A percentile compares a stretch with the other conserved stretches of the same genome.
These are phyloP conservation scores for Amiota communis DNA, from an alignment of 2,888 invertebrate species.

Conservation along the genomic window DNA sequence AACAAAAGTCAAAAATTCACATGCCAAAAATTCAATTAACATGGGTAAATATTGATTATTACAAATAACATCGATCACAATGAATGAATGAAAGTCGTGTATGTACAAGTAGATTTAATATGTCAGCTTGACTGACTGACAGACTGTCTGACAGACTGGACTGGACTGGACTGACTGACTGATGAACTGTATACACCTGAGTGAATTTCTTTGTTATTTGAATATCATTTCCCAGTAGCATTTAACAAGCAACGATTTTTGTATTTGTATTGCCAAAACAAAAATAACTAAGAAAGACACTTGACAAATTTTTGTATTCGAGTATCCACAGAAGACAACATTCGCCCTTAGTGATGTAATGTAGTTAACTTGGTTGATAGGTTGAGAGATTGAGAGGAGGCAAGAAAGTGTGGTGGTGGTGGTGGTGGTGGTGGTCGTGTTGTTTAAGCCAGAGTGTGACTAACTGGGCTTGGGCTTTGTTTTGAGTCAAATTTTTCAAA, in stretches of 20 bases:
- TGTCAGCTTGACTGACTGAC: neutral
- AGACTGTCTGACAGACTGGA: neutral
- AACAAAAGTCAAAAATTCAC: conserved; percentile 9
- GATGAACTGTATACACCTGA: neutral
- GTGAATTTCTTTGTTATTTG: no score
- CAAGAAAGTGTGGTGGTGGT: no score
- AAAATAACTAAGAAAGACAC: neutral
- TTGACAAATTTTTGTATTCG: no score
- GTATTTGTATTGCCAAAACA: neutral
- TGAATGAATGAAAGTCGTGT: conserved; percentile 8
- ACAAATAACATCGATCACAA: neutral
- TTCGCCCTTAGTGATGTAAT: no score
- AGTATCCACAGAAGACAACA: no score
- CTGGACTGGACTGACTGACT: no score
- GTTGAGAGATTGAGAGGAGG: no score
- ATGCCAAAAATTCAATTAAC: conserved; percentile 14
- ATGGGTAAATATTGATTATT: conserved; percentile 19
- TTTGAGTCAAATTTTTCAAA: no score
- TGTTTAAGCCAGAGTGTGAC: no score
- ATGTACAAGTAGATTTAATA: neutral
- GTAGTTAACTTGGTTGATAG: no score
- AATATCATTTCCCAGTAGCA: conserved; percentile 3
- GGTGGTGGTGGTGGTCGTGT: no score
- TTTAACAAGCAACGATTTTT: neutral
- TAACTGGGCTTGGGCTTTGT: no score